These are phyloP conservation scores for Aphodius sticticus DNA, from an alignment of 2,888 invertebrate genomes.

Conservation along the genomic window DNA sequence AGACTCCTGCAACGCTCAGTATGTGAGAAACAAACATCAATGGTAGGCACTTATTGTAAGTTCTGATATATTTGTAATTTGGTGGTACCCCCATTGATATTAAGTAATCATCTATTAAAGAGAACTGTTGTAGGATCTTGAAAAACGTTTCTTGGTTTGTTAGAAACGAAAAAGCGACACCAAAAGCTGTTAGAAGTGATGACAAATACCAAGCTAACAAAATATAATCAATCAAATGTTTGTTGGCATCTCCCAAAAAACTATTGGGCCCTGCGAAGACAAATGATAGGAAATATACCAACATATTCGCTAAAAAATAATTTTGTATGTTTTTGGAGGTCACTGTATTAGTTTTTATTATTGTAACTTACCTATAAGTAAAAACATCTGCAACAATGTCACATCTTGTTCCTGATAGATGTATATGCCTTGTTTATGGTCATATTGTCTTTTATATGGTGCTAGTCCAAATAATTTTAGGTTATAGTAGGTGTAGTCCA, in stretches of 20 bases:
- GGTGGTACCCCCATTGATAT: background rate
- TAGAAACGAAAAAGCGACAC: background rate
- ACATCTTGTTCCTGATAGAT: background rate
- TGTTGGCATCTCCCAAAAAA: background rate
- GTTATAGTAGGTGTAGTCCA: background rate
- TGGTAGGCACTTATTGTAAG: background rate
- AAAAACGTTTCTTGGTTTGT: background rate
- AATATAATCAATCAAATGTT: background rate
- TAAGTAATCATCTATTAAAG: background rate
- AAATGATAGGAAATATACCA: background rate
- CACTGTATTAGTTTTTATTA: background rate
- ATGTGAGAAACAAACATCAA: background rate
- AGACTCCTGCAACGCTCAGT: background rate
- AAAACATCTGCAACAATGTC: background rate
- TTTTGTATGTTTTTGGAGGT: background rate
- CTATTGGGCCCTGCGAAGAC: background rate
- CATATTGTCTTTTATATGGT: background rate
- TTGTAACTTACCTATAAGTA: background rate
- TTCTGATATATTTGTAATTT: background rate
- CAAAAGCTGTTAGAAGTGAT: background rate
- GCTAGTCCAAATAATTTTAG: background rate
- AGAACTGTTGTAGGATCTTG: background rate
- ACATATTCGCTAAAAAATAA: background rate
- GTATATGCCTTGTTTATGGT: background rate
- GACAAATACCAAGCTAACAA: background rate